phyloP scores from a whole-genome alignment of 2,113 vertebrate genomes.

The Suricata suricatta region DNA sequence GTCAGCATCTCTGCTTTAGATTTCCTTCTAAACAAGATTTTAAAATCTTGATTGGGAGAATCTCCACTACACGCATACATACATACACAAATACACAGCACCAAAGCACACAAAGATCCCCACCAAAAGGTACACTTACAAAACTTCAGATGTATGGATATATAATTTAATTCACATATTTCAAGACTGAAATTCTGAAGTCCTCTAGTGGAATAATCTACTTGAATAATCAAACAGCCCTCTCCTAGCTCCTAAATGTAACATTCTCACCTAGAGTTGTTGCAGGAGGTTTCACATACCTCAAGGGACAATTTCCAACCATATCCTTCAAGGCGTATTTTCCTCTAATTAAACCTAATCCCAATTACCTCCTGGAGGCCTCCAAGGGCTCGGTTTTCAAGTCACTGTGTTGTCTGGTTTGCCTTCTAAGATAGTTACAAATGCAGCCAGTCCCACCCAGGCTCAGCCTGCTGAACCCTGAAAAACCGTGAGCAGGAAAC shows the following conservation, averaged over 20 bases:
- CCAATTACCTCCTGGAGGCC: constrained; percentile 64
- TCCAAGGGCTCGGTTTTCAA: constrained; percentile 31
- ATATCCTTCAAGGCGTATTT: constrained; percentile 57
- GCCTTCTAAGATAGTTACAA: constrained; percentile 52
- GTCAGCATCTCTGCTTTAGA: neutral
- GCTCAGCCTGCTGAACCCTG: constrained; percentile 54
- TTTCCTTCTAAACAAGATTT: constrained; percentile 6
- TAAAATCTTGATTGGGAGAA: neutral
- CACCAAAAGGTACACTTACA: neutral
- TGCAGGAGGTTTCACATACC: constrained; percentile 10
- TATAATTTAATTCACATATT: neutral
- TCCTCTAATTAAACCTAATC: constrained; percentile 72
- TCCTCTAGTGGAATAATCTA: neutral
- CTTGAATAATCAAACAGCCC: neutral
- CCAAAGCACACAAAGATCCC: neutral
- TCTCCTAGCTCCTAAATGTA: neutral
- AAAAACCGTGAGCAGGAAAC: constrained; percentile 53
- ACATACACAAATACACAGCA: too few species aligned
- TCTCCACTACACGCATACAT: neutral
- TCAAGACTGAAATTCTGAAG: neutral
- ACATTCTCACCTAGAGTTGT: neutral
- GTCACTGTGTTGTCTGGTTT: constrained; percentile 14
- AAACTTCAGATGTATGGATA: neutral
- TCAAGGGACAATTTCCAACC: constrained; percentile 53
- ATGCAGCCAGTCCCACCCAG: neutral